Evolutionary conservation across 2,797 vertebrate genomes (phyloP).

Genomic region (Botia kubotai): DNA sequence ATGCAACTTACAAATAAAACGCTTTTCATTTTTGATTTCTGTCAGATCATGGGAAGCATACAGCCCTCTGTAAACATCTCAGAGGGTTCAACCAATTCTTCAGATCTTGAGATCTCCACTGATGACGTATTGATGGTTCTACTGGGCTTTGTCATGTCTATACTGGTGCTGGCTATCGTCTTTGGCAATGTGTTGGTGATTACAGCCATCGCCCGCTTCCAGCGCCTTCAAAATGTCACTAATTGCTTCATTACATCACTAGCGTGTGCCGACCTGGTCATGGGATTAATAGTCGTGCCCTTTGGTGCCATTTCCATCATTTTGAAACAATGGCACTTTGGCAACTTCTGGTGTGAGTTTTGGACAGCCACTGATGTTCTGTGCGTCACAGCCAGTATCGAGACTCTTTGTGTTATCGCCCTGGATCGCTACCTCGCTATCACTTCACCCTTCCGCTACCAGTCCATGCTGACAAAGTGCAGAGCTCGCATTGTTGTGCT

Average conservation of each 20-base stretch:
- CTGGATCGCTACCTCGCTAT: constrained; percentile 96
- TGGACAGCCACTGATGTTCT: constrained; percentile 95
- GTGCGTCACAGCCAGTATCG: constrained; percentile 97
- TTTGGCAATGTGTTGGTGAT: constrained; percentile 96
- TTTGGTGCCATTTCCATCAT: constrained; percentile 90
- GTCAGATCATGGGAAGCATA: constrained; percentile 74
- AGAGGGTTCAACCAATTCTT: constrained; percentile 47
- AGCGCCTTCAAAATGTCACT: constrained; percentile 95
- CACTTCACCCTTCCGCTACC: constrained; percentile 95
- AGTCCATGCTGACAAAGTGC: constrained; percentile 92
- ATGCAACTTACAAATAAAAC: too few species aligned
- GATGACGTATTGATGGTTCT: constrained; percentile 80
- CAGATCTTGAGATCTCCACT: constrained; percentile 51
- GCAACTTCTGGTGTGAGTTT: constrained; percentile 92
- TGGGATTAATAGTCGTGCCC: constrained; percentile 94
- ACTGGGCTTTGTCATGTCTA: constrained; percentile 88
- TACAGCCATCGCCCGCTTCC: constrained; percentile 90
- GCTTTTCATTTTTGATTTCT: neutral
- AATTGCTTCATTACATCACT: constrained; percentile 97
- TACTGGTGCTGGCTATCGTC: constrained; percentile 89
- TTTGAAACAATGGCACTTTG: constrained; percentile 89
- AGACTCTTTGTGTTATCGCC: constrained; percentile 95
- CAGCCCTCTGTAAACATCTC: constrained; percentile 62
- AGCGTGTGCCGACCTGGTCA: constrained; percentile 95
- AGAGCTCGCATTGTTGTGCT: constrained; percentile 90